These are phyloP conservation scores for Tachina fera DNA, from an alignment of 2,888 invertebrate genomes.

Conservation along the genomic window DNA sequence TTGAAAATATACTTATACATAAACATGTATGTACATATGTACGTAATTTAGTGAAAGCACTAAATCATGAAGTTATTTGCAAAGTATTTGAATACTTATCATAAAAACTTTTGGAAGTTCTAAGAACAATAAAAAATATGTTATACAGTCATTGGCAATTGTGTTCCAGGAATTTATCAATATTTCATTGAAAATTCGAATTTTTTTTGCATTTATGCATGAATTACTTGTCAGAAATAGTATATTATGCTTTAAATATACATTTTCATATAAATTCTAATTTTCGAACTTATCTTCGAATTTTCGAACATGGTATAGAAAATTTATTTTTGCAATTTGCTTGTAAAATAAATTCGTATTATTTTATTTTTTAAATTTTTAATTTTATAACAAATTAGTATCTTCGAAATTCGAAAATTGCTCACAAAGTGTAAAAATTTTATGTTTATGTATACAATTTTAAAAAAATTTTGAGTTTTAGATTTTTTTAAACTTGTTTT, in stretches of 20 bases:
- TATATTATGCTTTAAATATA: neutral
- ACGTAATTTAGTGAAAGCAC: too few species aligned
- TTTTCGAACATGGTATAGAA: neutral
- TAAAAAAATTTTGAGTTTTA: neutral
- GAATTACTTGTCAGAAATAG: neutral
- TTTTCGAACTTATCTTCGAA: slow-evolving; percentile 15
- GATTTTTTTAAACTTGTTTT: neutral
- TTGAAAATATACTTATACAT: neutral
- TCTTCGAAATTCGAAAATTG: neutral
- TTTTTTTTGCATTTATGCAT: too few species aligned
- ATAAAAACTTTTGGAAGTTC: too few species aligned
- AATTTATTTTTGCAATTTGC: neutral
- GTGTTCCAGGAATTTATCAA: too few species aligned
- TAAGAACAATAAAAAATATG: too few species aligned
- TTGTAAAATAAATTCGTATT: neutral
- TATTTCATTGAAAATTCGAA: neutral
- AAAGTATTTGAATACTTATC: too few species aligned
- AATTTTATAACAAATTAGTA: neutral
- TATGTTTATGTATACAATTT: neutral
- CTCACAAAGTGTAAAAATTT: neutral
- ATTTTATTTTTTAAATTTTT: neutral
- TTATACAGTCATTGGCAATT: too few species aligned
- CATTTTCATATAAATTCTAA: neutral
- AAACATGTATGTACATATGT: neutral
- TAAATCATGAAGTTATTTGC: too few species aligned